Base-by-base conservation (phyloP, 2,113 vertebrate genomes). In the Upupa epops region DNA sequence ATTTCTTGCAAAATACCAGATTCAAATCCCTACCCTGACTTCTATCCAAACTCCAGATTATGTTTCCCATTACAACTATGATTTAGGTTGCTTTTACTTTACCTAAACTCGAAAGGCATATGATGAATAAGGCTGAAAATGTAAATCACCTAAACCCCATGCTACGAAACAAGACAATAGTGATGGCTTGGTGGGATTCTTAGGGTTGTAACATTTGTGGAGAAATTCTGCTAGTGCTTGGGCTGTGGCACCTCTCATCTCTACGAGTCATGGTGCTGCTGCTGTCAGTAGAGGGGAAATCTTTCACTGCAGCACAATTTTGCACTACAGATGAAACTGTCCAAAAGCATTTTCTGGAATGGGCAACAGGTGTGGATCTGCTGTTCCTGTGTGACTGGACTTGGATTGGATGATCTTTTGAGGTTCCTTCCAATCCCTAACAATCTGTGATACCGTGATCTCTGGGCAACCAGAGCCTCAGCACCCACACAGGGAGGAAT, bases 251-350 rank as follows among this genome's bases (percentile, higher is more conserved):
- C 59, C 45, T 76, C 40, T 54, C 68, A 83, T 63, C 55, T 56
- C 54, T 2, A 0, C 18, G 46, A 51, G 46, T 70, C 56, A 34
- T 4, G 0, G 17, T 24, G 68, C 20, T 1, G 6, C 75, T 75
- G 65, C 70, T 28, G 73, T 45, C 0, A 0, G 28, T 22, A 24
- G 24, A 61, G 12, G 34, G 76, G 49, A 90, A 20, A 0, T 58
- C 26, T 25, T 15, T 32, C 49, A 11, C 25, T 54, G n/a, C 59
- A 77, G 49, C n/a, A 18, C 17, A 24, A 24, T 75, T 74, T 22
- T 16, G 7, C 12, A 3, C 16, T 68, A 7, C 1, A 34, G 55
- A 73, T 86, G 61, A 24, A 24, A 32, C 21, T 32, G 12, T 59
- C 31, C 28, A 72, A 21, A 64, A 19, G 6, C 25, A 51, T 90